These are phyloP conservation scores for Kryptolebias ocellatus DNA, from an alignment of 2,797 vertebrate genomes.

Conservation along the genomic window DNA sequence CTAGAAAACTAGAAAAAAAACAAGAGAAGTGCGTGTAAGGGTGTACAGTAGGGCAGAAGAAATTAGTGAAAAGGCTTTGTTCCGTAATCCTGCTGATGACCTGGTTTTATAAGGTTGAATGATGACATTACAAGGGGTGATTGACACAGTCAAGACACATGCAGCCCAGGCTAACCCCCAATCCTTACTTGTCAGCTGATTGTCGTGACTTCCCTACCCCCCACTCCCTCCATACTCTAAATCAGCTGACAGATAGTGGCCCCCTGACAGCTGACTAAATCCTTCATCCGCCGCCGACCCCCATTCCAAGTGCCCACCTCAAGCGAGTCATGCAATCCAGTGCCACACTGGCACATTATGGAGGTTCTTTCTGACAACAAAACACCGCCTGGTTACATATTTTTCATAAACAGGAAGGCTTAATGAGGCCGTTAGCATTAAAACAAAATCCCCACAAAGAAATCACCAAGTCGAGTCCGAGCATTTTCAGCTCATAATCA, in stretches of 20 bases:
- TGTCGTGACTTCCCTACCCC: slow-evolving; percentile 1
- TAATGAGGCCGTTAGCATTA: background rate
- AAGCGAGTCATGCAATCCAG: slow-evolving; percentile 30
- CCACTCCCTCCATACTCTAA: slow-evolving; percentile 1
- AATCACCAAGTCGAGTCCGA: slow-evolving; percentile 23
- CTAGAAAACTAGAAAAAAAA: no score
- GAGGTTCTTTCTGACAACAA: background rate
- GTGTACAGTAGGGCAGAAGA: slow-evolving; percentile 1
- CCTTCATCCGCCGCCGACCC: background rate
- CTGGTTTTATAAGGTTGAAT: slow-evolving; percentile 76
- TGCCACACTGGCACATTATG: background rate
- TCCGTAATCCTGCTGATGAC: slow-evolving; percentile 64
- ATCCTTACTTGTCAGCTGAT: slow-evolving; percentile 65
- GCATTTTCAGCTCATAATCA: background rate
- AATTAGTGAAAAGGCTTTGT: slow-evolving; percentile 28
- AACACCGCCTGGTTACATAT: background rate
- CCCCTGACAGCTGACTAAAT: slow-evolving; percentile 61
- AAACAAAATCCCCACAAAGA: background rate
- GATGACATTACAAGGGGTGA: slow-evolving; percentile 66
- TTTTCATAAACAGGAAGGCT: background rate
- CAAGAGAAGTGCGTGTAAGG: background rate
- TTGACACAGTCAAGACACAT: slow-evolving; percentile 44
- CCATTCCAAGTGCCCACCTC: slow-evolving; percentile 27
- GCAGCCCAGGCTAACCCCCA: slow-evolving; percentile 16
- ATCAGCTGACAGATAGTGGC: slow-evolving; percentile 66